Base-by-base conservation (phyloP, 1,140 invertebrate genomes). In the Drosophila malerkotliana region DNA sequence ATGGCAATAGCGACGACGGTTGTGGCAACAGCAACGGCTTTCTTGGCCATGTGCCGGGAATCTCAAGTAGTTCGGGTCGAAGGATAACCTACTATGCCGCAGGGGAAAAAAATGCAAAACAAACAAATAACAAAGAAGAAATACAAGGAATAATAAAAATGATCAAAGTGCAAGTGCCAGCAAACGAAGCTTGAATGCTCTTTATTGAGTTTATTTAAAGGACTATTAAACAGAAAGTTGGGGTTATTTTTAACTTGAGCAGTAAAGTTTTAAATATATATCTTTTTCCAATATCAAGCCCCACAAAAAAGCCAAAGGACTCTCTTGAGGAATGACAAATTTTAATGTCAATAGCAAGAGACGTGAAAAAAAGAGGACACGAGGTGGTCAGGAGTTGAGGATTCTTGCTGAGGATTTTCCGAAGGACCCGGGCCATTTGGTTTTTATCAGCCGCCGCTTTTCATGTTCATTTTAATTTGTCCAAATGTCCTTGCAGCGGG, bases 391-490 rank as follows among this genome's bases (percentile, higher is more conserved):
- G 26, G 30, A 21, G 24, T 7, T 18, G 18, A 1, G 18, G 26
- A 26, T n/a, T 12, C 10, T n/a, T 6, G 8, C 12, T 7, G 14
- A 9, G 28, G 26, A n/a, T 18, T 12, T 18, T 12, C 37, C 2
- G 32, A 44, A 26, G 30, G n/a, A 55, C n/a, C 26, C 39, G n/a
- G 57, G 48, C 56, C 60, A 68, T 82, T 82, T 78, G 79, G 54
- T 76, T 45, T 79, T 58, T 69, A 74, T 59, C 74, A 85, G 81
- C 77, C 47, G 72, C 77, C 77, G 81, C 82, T 87, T 76, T 85
- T 79, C 82, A 79, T 82, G 82, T 88, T 87, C 78, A 72, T 87
- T 87, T 87, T 87, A 88, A 87, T 87, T 87, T 87, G 82, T 82
- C 75, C 55, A 80, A 87, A 82, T 85, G 82, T 85, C 82, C 72